Base-by-base conservation (phyloP, 2,888 invertebrate genomes). In the Ormyrus thymus region DNA sequence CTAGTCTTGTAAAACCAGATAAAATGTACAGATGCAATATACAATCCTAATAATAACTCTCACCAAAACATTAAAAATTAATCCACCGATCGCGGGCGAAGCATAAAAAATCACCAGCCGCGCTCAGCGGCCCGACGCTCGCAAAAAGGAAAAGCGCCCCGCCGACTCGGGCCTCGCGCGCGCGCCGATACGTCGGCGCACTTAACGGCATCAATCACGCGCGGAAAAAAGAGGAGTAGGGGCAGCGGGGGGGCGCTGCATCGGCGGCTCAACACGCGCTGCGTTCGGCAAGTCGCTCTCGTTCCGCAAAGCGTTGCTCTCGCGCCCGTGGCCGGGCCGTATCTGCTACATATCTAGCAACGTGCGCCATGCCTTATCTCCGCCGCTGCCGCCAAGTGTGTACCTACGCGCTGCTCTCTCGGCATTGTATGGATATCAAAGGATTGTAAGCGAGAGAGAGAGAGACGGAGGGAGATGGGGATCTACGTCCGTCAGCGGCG, bases 331-430 rank as follows among this genome's bases (percentile, higher is more conserved):
- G 82, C 76, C 58, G 56, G 56, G 78, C 79, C 82, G 86, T 89
- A 89, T 89, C 88, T 85, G 87, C 82, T 87, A 88, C 87, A 87
- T 88, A 89, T 89, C 88, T 88, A 86, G 86, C 84, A 89, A 88
- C 88, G 88, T 88, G 87, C 13, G 53, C 87, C 88, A 86, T 86
- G 86, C 84, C 87, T 89, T 89, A 89, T 89, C 88, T 89, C 82
- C 79, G 45, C 78, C 66, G 77, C 46, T 45, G 66, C 70, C 46
- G 45, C 43, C 29, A 29, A 29, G 53, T 61, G 58, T 11, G 61
- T 29, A 11, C 53, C 50, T 56, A 68, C 15, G 15, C 51, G 29
- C 62, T 59, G 76, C 71, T 78, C 29, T 76, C 81, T 82, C 81
- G 85, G 83, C 86, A 87, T 88, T 87, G 87, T 87, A 87, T 84